phyloP scores from a whole-genome alignment of 2,797 vertebrate genomes.

The Ibycter americanus region DNA sequence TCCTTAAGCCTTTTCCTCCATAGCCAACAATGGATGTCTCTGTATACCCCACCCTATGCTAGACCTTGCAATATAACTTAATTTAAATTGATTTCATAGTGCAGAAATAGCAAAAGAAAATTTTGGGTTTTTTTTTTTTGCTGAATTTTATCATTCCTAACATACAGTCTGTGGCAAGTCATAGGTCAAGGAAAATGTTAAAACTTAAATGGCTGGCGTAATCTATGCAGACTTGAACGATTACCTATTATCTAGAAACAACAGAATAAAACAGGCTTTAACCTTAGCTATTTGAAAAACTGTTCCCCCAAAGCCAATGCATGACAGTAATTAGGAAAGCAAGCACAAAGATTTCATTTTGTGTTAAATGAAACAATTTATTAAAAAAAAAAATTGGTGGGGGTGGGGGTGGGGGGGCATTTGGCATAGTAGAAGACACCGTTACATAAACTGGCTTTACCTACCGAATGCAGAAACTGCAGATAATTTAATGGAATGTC shows the following conservation, averaged over 20 bases:
- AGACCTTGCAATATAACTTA: neutral
- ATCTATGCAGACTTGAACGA: neutral
- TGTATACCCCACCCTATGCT: neutral
- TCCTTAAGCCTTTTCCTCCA: neutral
- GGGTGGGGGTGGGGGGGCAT: rapidly evolving
- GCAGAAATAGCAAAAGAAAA: neutral
- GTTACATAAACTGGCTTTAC: neutral
- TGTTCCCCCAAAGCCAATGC: neutral
- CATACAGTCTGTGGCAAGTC: neutral
- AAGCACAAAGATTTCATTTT: neutral
- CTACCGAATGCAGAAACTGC: neutral
- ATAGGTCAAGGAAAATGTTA: neutral
- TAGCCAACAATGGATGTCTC: neutral
- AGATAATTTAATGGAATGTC: neutral
- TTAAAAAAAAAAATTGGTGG: neutral
- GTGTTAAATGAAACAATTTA: neutral
- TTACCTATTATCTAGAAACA: neutral
- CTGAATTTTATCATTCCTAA: neutral
- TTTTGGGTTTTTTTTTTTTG: neutral
- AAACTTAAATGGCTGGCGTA: neutral
- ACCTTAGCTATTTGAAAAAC: neutral
- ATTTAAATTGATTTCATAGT: neutral
- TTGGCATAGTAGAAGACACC: neutral
- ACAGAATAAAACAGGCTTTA: neutral
- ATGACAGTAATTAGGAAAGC: neutral